These are phyloP conservation scores for Microtus richardsoni DNA, from an alignment of 2,113 vertebrate genomes.

Conservation along the genomic window DNA sequence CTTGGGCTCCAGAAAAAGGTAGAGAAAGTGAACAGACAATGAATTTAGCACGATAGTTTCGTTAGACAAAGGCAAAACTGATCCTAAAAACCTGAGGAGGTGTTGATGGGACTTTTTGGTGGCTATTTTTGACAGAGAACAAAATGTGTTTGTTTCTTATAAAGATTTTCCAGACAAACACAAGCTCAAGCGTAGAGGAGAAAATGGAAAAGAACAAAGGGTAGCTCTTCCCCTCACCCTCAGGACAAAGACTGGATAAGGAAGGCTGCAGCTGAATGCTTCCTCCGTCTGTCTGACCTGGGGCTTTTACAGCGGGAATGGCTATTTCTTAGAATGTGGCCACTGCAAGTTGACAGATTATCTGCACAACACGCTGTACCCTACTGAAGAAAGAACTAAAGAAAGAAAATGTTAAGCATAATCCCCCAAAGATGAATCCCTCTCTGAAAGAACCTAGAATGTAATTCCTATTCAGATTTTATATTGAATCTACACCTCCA, in stretches of 20 bases:
- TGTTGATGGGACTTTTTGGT: neutral
- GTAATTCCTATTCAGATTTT: neutral
- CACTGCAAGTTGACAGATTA: neutral
- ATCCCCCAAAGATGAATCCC: neutral
- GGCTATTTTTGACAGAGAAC: neutral
- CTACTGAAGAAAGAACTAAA: neutral
- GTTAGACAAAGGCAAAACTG: neutral
- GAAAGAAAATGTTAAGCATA: slow-evolving; percentile 24
- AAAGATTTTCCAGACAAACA: slow-evolving; percentile 23
- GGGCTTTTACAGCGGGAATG: neutral
- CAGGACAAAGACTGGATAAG: neutral
- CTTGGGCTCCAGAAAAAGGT: neutral
- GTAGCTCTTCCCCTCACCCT: neutral
- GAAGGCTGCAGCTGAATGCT: neutral
- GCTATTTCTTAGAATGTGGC: neutral
- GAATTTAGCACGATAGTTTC: neutral
- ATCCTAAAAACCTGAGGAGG: neutral
- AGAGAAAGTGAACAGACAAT: neutral
- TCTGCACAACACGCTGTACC: neutral
- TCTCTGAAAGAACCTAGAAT: neutral
- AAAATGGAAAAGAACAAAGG: neutral
- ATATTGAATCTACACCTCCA: neutral
- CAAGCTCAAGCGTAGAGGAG: neutral
- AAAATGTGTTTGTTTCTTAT: neutral
- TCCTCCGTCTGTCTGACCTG: neutral